These are phyloP conservation scores for Etheostoma cragini DNA, from an alignment of 2,113 vertebrate species.

Conservation along the genomic window DNA sequence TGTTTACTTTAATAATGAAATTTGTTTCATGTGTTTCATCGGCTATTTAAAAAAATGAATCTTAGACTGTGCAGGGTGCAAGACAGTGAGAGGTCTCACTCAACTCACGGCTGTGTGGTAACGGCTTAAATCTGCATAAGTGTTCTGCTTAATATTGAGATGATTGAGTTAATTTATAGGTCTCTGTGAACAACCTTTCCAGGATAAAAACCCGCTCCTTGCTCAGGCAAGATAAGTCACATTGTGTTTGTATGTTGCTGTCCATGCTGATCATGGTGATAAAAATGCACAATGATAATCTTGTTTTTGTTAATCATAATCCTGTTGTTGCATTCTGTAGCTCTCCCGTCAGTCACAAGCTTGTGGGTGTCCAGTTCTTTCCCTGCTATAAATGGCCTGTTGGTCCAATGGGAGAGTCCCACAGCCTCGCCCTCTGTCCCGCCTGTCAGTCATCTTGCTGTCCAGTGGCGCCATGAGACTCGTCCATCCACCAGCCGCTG, in stretches of 20 bases:
- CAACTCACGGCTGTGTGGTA: no score
- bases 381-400: slow-evolving; percentile 15
- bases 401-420: slow-evolving; percentile 61
- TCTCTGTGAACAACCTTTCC: background rate
- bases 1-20: background rate
- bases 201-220: background rate
- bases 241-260: background rate
- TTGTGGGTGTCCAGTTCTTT: slow-evolving; percentile 64
- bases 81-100: background rate
- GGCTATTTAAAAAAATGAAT: background rate
- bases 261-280: background rate
- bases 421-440: background rate
- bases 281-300: background rate
- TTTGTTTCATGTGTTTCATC: background rate
- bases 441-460: slow-evolving; percentile 47
- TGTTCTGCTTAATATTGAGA: background rate
- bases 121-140: background rate
- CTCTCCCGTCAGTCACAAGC: slow-evolving; percentile 43
- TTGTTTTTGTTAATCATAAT: background rate
- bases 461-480: slow-evolving; percentile 52
- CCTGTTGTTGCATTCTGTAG: slow-evolving; percentile 39
- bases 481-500: slow-evolving; percentile 18
- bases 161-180: background rate
- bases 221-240: background rate
- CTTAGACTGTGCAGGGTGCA: background rate